Base-by-base conservation (phyloP, 2,113 vertebrate species). In the Actenoides hombroni region DNA sequence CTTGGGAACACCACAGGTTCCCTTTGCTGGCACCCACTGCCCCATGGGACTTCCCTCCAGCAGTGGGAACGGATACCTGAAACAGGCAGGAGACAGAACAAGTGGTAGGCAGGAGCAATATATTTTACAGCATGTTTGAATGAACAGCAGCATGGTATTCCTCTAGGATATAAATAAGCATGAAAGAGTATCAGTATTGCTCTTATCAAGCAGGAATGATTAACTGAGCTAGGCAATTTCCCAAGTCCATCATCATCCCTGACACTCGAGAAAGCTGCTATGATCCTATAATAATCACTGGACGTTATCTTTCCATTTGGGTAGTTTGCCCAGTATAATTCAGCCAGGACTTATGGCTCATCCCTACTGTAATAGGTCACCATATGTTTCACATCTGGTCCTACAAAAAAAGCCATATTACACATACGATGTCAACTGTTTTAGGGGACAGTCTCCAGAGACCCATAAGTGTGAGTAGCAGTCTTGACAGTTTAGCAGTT, bases 361-460 rank as follows among this genome's bases (percentile, higher is more conserved):
- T 95, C 79, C 83, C 84, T 83, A 2, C 64, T 83, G 75, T 42
- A 79, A 85, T 44, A 91, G 89, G 94, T 95, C 94, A 96, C 94
- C 95, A 95, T 97, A 95, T 96, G 94, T 73, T 95, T 89, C 94
- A 93, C 97, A 97, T 89, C 96, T 97, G 96, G 83, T 76, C 91
- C 92, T 85, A 60, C 86, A 75, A 48, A 95, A 86, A 88, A 83
- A 81, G 64, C 82, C 83, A 28, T 74, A 86, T 90, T 93, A 86
- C 80, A 80, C n/a, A 48, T 15, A 75, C 1, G 51, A 92, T 81
- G 87, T 51, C 77, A 92, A 63, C 63, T 94, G 40, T 80, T 93
- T 95, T 77, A 75, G 77, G 89, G 42, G 28, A 89, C 73, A 67
- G 39, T 29, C 94, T 93, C 85, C 76, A 81, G 94, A 88, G 91